Base-by-base conservation (phyloP, 2,113 vertebrate species). In the Elaphurus davidianus region DNA sequence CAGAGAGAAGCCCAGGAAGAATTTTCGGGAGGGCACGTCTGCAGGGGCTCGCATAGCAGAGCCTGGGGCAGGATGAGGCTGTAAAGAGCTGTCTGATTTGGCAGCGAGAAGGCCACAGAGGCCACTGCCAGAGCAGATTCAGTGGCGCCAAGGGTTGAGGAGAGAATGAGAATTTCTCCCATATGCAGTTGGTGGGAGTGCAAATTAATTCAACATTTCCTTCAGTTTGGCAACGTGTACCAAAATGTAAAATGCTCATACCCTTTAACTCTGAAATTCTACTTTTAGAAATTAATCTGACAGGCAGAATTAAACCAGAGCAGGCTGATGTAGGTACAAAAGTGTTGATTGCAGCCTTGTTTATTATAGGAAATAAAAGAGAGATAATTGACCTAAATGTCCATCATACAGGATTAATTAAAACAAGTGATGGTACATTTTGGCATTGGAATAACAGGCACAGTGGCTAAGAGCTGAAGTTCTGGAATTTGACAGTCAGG, bases 241-340 rank as follows among this genome's bases (percentile, higher is more conserved):
- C 87, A 78, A 83, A 90, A 87, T 47, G 60, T 89, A 30, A 94
- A 97, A 95, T 89, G 74, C 28, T 85, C 54, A 78, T 67, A 85
- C 36, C 93, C 87, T 95, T 92, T 92, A 92, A 87, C 84, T 92
- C 84, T 92, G 85, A 81, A 97, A 94, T 97, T 92, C 45, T 3
- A 17, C 55, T 91, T 85, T 33, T 90, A 83, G 55, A n/a, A 97
- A 89, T 98, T 82, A 96, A 91, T 85, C 87, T 92, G 96, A 45
- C 54, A 30, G 50, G 33, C 60, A 92, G 78, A 92, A 94, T 84
- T 93, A 92, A 82, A 93, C 28, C 81, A 86, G 82, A 76, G 43
- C 60, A 93, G 86, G 76, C 52, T 55, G 57, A 52, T 90, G 9
- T 55, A 79, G 87, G 13, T 87, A 84, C 45, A 94, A 87, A 79